Evolutionary conservation across 2,797 vertebrate species (phyloP).

Genomic region (Diceros bicornis): DNA sequence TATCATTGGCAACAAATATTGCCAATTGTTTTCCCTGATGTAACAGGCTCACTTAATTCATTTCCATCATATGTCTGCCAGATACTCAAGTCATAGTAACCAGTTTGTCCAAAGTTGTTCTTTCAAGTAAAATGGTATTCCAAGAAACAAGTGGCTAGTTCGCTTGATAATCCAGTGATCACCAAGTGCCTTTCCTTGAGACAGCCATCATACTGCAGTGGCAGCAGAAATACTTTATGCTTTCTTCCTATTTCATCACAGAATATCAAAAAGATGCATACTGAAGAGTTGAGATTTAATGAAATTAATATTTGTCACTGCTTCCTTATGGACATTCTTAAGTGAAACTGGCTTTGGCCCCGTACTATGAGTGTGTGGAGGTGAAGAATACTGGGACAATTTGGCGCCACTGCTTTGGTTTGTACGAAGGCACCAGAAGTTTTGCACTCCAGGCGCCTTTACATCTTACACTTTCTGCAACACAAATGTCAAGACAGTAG

Average conservation of each 20-base stretch:
- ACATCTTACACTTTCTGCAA: background rate
- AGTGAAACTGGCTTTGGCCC: background rate
- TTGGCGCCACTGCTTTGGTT: background rate
- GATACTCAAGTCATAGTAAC: background rate
- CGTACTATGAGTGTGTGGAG: accelerated
- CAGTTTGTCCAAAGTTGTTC: background rate
- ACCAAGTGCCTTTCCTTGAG: background rate
- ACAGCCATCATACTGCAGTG: accelerated
- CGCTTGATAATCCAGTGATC: background rate
- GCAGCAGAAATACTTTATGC: background rate
- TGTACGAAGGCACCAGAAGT: background rate
- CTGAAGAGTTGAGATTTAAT: background rate
- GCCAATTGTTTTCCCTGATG: background rate
- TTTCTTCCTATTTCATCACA: background rate
- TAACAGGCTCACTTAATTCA: background rate
- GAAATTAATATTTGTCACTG: background rate
- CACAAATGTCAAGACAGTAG: background rate
- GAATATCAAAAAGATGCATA: background rate
- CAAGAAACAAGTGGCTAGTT: background rate
- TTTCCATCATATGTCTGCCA: background rate
- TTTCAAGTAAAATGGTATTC: background rate
- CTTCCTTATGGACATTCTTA: background rate
- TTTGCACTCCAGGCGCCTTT: background rate
- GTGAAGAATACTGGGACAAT: accelerated
- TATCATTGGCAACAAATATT: background rate